Base-by-base conservation (phyloP, 1,140 invertebrate genomes). In the Ganaspis sp. region DNA sequence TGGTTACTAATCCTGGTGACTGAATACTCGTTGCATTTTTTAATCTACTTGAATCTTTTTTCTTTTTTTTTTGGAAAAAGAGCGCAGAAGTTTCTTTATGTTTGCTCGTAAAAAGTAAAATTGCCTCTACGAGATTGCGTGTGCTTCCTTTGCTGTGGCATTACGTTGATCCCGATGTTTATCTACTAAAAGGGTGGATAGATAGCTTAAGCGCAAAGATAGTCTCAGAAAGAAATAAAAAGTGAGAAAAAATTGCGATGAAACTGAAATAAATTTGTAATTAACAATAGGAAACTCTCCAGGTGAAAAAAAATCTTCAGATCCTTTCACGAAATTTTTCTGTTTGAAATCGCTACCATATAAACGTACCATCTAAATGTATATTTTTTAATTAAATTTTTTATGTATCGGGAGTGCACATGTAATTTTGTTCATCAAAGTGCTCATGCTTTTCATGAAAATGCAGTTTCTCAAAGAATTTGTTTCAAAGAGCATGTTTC, bases 41-140 rank as follows among this genome's bases (percentile, higher is more conserved):
- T 64, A 34, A 64, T 64, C 26, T 64, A 64, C 58, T 64, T 64
- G 58, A 64, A 34, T 8, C 5, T 4, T 64, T 64, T n/a, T n/a
- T n/a, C n/a, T n/a, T n/a, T n/a, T n/a, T n/a, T n/a, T 15, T 64
- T 0, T 64, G 58, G 3, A n/a, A 64, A 64, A 64, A 64, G 8
- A n/a, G 11, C 29, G 23, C 23, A 64, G 21, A 64, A 64, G 15
- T 64, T 29, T 58, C 58, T 77, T 71, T 75, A 75, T 26, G 29
- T 37, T 45, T 54, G 29, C 72, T 74, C 76, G 76, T 77, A 76
- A 72, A 76, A 23, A 72, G 69, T 37, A 73, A 77, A 73, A 77
- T 73, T 73, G 54, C 70, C 40, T 37, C 70, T 70, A 71, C 53
- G 74, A 75, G 74, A 75, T 76, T 76, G 75, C 45, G 53, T 45